phyloP scores from a whole-genome alignment of 2,888 invertebrate genomes.

The Candidula unifasciata region DNA sequence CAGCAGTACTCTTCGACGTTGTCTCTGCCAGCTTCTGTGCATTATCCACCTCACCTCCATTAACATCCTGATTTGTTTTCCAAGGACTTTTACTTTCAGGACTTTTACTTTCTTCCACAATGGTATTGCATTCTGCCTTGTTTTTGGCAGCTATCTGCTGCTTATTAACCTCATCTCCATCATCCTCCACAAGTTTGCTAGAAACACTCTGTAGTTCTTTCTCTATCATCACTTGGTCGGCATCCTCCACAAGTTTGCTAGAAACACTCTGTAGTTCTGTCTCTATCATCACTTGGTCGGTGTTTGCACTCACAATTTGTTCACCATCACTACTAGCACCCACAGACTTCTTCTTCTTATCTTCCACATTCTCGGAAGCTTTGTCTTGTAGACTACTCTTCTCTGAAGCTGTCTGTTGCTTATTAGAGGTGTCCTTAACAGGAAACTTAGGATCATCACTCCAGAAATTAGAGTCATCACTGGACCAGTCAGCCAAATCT shows the following conservation, averaged over 20 bases:
- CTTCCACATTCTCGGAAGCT: not conserved
- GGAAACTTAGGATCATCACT: too few relatives aligned
- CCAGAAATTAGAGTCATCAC: constrained; percentile 18
- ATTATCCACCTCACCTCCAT: not conserved
- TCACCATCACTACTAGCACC: not conserved
- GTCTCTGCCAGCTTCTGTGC: not conserved
- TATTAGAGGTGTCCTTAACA: too few relatives aligned
- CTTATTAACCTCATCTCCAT: too few relatives aligned
- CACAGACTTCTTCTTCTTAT: not conserved
- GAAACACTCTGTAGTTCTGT: too few relatives aligned
- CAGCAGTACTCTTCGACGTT: not conserved
- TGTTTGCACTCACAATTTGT: not conserved
- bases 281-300: not conserved
- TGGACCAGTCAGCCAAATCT: constrained; percentile 4
- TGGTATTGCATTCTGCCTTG: not conserved
- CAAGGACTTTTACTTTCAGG: not conserved
- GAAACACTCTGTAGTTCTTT: too few relatives aligned
- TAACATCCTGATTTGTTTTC: not conserved
- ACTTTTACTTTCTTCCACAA: not conserved
- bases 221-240: not conserved
- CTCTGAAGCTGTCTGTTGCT: too few relatives aligned
- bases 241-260: too few relatives aligned
- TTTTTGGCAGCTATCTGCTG: too few relatives aligned
- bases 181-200: too few relatives aligned
- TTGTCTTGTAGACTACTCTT: not conserved